phyloP scores from a whole-genome alignment of 1,140 invertebrate genomes.

The Diploscapter pachys region DNA sequence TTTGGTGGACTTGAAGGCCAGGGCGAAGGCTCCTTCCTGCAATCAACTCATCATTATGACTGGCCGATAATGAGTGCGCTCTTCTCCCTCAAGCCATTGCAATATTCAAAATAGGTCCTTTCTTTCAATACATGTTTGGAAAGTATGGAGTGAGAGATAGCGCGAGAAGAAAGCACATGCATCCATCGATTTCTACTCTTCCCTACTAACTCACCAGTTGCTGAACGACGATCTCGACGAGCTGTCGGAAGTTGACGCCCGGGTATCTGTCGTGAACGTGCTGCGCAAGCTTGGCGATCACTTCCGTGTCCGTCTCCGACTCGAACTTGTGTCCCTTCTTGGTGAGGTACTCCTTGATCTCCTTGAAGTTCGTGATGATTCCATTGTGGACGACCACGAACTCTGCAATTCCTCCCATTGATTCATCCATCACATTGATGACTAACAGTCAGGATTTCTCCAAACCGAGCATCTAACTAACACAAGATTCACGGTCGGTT shows the following conservation, averaged over 20 bases:
- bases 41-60: constrained; percentile 45
- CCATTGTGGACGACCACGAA: constrained; percentile 98
- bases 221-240: constrained; percentile 94
- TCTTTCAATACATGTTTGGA: constrained; percentile 54
- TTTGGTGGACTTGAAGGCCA: constrained; percentile 90
- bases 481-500: neutral
- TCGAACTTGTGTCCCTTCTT: constrained; percentile 77
- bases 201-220: constrained; percentile 73
- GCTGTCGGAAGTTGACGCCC: constrained; percentile 82
- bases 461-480: too few species aligned
- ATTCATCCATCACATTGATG: neutral
- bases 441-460: too few species aligned
- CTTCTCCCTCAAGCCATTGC: constrained; percentile 2
- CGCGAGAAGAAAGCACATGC: neutral
- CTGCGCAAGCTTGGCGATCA: constrained; percentile 93
- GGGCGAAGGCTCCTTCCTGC: constrained; percentile 95
- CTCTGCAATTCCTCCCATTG: constrained; percentile 60
- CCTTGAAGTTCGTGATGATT: constrained; percentile 99
- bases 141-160: constrained; percentile 4
- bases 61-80: too few species aligned
- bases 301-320: constrained; percentile 96
- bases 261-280: constrained; percentile 87
- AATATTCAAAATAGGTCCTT: neutral
- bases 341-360: constrained; percentile 86
- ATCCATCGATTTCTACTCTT: too few species aligned